Evolutionary conservation across 2,797 vertebrate species (phyloP).

Genomic region (Pachyuromys duprasi): DNA sequence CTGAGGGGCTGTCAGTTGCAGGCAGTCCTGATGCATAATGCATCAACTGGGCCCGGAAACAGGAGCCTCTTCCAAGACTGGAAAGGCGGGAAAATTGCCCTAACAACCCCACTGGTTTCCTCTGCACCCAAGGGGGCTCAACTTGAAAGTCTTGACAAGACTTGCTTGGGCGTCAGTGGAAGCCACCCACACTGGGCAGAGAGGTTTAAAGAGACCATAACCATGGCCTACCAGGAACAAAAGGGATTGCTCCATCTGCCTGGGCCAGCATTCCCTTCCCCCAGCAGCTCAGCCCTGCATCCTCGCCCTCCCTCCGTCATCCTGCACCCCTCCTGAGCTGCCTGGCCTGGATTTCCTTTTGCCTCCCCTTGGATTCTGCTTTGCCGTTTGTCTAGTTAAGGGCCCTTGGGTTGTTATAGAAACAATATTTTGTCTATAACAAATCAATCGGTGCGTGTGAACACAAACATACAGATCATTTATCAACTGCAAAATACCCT

Average conservation of each 20-base stretch:
- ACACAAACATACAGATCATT: slow-evolving; percentile 98
- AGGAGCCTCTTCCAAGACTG: slow-evolving; percentile 91
- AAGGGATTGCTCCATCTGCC: slow-evolving; percentile 64
- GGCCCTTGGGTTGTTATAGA: slow-evolving; percentile 90
- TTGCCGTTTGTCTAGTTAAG: slow-evolving; percentile 92
- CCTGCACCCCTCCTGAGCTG: slow-evolving; percentile 56
- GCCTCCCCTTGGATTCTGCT: slow-evolving; percentile 86
- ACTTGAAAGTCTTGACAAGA: slow-evolving; percentile 84
- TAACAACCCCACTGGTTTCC: slow-evolving; percentile 85
- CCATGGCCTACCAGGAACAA: slow-evolving; percentile 54
- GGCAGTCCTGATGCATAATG: slow-evolving; percentile 98
- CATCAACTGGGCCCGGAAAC: slow-evolving; percentile 95
- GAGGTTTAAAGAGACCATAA: slow-evolving; percentile 65
- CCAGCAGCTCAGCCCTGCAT: background rate
- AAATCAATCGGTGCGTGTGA: slow-evolving; percentile 95
- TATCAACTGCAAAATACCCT: slow-evolving; percentile 98
- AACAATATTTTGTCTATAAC: slow-evolving; percentile 93
- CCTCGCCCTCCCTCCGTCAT: background rate
- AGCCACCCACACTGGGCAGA: slow-evolving; percentile 51
- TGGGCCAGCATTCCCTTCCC: slow-evolving; percentile 55
- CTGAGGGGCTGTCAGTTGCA: slow-evolving; percentile 96
- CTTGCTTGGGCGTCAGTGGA: slow-evolving; percentile 70
- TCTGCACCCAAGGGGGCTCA: slow-evolving; percentile 84
- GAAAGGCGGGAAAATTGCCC: slow-evolving; percentile 92
- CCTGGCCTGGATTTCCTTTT: slow-evolving; percentile 83